Conservation (phyloP, 2,797 vertebrate species). For the Phalanger gymnotis region DNA sequence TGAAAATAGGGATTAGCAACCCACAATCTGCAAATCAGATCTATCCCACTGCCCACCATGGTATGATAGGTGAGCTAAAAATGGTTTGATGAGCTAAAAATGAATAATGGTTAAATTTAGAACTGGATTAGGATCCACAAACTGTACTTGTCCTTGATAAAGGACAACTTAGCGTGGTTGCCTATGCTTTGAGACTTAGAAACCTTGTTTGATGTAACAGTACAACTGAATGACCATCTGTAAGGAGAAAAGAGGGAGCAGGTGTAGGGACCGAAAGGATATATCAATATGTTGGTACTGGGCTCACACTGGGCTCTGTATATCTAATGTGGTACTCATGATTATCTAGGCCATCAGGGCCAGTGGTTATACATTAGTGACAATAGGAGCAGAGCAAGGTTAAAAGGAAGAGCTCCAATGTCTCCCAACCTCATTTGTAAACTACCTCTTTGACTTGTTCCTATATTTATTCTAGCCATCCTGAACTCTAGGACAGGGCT, state of each 20-base stretch:
- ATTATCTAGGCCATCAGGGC: background rate
- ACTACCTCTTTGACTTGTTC: background rate
- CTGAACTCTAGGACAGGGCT: background rate
- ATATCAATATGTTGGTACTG: background rate
- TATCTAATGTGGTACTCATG: background rate
- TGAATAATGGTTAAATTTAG: background rate
- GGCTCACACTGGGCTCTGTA: background rate
- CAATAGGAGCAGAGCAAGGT: background rate
- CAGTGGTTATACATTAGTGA: background rate
- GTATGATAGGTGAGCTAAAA: background rate
- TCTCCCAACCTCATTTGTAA: background rate
- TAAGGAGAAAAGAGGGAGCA: background rate
- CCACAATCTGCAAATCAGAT: background rate
- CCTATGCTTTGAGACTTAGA: background rate
- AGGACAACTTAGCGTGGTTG: background rate
- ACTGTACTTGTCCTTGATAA: background rate
- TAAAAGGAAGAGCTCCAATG: background rate
- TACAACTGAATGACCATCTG: background rate
- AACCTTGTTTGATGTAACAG: background rate
- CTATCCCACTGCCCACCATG: background rate
- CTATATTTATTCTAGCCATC: background rate
- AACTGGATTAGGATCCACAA: background rate
- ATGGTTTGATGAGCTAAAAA: background rate
- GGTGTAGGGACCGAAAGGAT: background rate
- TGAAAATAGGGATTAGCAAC: background rate